phyloP scores from a whole-genome alignment of 2,797 vertebrate species.

The Microctenopoma lineatum region DNA sequence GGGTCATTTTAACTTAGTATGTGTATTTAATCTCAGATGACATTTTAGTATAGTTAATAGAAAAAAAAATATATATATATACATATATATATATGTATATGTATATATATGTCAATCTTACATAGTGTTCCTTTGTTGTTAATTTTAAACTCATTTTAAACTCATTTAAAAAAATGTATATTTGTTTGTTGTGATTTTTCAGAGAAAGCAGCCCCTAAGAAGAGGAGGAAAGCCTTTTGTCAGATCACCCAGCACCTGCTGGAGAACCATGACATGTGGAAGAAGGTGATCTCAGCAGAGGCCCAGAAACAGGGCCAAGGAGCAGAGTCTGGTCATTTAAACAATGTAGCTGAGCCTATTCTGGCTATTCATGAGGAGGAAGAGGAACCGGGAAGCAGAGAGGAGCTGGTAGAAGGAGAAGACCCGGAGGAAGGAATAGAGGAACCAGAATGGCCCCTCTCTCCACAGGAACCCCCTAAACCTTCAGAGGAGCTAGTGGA shows the following conservation, averaged over 20 bases:
- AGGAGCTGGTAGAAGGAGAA: constrained; percentile 77
- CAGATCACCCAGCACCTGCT: constrained; percentile 95
- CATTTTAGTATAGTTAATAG: too few species aligned
- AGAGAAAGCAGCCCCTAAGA: constrained; percentile 83
- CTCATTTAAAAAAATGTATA: too few species aligned
- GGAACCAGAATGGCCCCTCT: constrained; percentile 67
- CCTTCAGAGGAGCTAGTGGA: constrained; percentile 58
- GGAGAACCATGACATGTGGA: constrained; percentile 99
- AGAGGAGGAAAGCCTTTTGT: constrained; percentile 93
- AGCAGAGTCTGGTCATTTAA: constrained; percentile 77
- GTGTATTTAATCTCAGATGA: too few species aligned
- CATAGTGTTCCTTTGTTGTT: too few species aligned
- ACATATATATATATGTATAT: too few species aligned
- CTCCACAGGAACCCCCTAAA: constrained; percentile 60
- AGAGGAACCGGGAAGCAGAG: constrained; percentile 88
- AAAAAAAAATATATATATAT: too few species aligned
- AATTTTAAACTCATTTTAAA: too few species aligned
- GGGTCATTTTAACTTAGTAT: too few species aligned
- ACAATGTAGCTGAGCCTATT: constrained; percentile 89
- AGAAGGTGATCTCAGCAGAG: constrained; percentile 94
- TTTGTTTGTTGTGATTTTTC: too few species aligned
- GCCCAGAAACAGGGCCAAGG: constrained; percentile 79
- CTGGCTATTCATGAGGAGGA: constrained; percentile 95
- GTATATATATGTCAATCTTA: too few species aligned
- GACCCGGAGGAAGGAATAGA: constrained; percentile 69